phyloP scores from a whole-genome alignment of 1,140 invertebrate species.

The Aphidius gifuensis region DNA sequence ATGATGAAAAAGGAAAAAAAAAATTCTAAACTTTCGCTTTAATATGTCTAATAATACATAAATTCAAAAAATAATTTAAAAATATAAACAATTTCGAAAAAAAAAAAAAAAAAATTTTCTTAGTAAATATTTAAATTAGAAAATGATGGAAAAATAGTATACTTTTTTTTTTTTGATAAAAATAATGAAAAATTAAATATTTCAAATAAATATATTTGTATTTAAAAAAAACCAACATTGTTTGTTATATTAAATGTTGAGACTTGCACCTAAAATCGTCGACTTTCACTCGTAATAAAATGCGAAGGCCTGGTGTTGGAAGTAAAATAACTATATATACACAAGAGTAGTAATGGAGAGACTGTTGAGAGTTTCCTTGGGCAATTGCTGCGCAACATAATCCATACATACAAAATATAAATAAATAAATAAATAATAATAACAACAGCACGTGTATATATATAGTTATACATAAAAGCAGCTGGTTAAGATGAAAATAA shows the following conservation, averaged over 20 bases:
- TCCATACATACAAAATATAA: constrained; percentile 1
- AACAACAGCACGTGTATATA: constrained; percentile 3
- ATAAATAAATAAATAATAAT: constrained; percentile 13
- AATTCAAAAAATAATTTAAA: too few species aligned
- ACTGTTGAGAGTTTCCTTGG: constrained; percentile 22
- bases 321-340: background rate
- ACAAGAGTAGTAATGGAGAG: constrained; percentile 4
- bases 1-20: too few species aligned
- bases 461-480: background rate
- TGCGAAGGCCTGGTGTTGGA: constrained; percentile 29
- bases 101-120: too few species aligned
- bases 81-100: too few species aligned
- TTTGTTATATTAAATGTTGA: constrained; percentile 31
- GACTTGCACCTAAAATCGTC: constrained; percentile 32
- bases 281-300: constrained; percentile 43
- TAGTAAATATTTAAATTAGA: too few species aligned
- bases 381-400: constrained; percentile 25
- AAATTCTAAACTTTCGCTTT: too few species aligned
- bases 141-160: too few species aligned
- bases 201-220: too few species aligned
- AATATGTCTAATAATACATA: too few species aligned
- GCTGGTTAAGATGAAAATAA: background rate
- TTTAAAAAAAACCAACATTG: background rate
- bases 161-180: too few species aligned
- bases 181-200: too few species aligned